Conservation (phyloP, 2,113 vertebrate species). For the Oryctolagus cuniculus region mOryCun1.1 NC_091453.1:4882001-4882500, state of each 20-base stretch:
- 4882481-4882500: background rate
- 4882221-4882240: background rate
- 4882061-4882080: background rate
- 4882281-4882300: background rate
- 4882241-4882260: background rate
- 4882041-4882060: background rate
- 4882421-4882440: background rate
- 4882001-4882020: background rate
- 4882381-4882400: background rate
- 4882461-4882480: background rate
- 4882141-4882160: conserved; percentile 30
- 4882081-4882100: background rate
- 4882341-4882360: background rate
- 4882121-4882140: background rate
- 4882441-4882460: background rate
- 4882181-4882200: background rate
- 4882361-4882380: background rate
- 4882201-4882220: conserved; percentile 46
- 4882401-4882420: background rate
- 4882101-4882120: background rate
- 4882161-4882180: background rate
- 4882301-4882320: background rate
- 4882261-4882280: conserved; percentile 17
- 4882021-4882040: background rate
- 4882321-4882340: background rate